phyloP scores from a whole-genome alignment of 1,140 invertebrate genomes.

The Hycleus cichorii region DNA sequence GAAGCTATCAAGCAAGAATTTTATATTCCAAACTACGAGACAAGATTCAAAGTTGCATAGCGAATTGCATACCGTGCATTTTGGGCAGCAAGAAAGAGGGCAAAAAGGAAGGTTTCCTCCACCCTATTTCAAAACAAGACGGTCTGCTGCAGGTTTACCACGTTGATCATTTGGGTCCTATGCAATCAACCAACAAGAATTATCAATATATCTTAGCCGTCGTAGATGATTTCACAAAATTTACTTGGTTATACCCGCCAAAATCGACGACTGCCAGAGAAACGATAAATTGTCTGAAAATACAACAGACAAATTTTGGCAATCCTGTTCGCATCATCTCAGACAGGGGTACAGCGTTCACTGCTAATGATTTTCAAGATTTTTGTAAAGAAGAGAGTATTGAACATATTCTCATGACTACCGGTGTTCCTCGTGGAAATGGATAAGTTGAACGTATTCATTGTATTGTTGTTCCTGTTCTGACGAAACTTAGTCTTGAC shows the following conservation, averaged over 20 bases:
- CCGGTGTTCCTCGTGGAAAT: conserved; percentile 32
- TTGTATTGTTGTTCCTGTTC: conserved; percentile 27
- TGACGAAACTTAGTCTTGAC: conserved; percentile 26
- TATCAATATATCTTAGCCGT: conserved; percentile 41
- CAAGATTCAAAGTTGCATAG: conserved; percentile 8
- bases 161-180: conserved; percentile 40
- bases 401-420: conserved; percentile 27
- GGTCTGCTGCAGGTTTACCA: conserved; percentile 32
- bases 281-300: conserved; percentile 30
- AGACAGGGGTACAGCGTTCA: conserved; percentile 38
- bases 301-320: conserved; percentile 13
- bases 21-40: too few relatives aligned
- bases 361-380: conserved; percentile 26
- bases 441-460: conserved; percentile 36
- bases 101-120: conserved; percentile 36
- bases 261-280: conserved; percentile 32
- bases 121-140: conserved; percentile 25
- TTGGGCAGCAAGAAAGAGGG: conserved; percentile 37
- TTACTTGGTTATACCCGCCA: conserved; percentile 37
- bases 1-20: too few relatives aligned
- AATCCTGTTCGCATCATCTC: not conserved
- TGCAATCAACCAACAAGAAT: conserved; percentile 34
- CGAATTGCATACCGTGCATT: conserved; percentile 37
- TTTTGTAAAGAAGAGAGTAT: conserved; percentile 31
- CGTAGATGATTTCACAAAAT: conserved; percentile 41